Evolutionary conservation across 2,113 vertebrate species (phyloP).

Genomic region (Rhinoderma darwinii): DNA sequence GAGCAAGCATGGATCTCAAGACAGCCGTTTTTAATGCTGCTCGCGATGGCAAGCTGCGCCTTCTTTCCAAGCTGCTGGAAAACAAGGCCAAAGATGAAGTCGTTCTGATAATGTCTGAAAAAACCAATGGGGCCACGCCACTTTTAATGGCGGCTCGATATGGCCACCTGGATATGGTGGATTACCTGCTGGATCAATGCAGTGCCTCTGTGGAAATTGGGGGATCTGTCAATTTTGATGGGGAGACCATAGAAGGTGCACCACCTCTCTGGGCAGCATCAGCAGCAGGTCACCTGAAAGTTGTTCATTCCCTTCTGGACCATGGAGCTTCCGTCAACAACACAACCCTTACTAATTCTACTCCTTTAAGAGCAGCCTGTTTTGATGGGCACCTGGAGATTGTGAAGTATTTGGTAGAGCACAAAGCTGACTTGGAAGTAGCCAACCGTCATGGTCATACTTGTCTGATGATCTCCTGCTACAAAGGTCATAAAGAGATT

Average conservation of each 20-base stretch:
- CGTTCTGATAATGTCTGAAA: constrained; percentile 87
- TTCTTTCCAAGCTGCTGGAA: constrained; percentile 92
- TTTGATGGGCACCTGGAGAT: constrained; percentile 98
- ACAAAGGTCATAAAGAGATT: constrained; percentile 97
- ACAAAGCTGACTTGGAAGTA: constrained; percentile 95
- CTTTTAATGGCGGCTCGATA: constrained; percentile 94
- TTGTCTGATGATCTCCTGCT: constrained; percentile 98
- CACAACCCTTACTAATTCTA: constrained; percentile 96
- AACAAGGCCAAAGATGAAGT: constrained; percentile 92
- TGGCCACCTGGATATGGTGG: constrained; percentile 96
- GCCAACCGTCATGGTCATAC: constrained; percentile 97
- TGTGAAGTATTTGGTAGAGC: constrained; percentile 94
- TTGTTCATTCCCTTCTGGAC: constrained; percentile 92
- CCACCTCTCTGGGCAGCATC: constrained; percentile 96
- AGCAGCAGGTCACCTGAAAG: constrained; percentile 92
- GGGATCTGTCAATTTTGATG: constrained; percentile 95
- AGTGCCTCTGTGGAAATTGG: constrained; percentile 90
- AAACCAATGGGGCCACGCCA: constrained; percentile 93
- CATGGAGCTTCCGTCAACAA: constrained; percentile 97
- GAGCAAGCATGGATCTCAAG: constrained; percentile 92
- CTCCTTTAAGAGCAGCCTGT: constrained; percentile 91
- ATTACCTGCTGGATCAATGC: constrained; percentile 93
- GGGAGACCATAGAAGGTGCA: constrained; percentile 96
- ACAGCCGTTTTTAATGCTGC: constrained; percentile 97
- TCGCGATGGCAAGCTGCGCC: constrained; percentile 93